These are phyloP conservation scores for Alviniconcha strummeri DNA, from an alignment of 2,888 invertebrate species.

Conservation along the genomic window DNA sequence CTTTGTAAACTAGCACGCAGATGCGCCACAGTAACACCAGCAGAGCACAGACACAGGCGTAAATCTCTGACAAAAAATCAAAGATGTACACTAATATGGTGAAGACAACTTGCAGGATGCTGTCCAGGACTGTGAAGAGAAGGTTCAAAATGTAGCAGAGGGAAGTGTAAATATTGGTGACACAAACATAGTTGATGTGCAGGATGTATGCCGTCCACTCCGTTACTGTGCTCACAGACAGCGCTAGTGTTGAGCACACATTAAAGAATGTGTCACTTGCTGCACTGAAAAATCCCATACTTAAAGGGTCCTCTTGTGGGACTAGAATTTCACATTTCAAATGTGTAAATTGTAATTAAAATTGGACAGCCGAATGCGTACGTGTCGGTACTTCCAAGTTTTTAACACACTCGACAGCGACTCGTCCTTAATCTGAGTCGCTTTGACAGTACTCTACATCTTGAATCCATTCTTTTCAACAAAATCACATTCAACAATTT, in stretches of 20 bases:
- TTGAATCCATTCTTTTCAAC: too few species aligned
- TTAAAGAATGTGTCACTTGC: conserved; percentile 14
- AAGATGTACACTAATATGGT: conserved; percentile 30
- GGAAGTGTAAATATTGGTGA: conserved; percentile 31
- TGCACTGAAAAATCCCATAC: conserved; percentile 20
- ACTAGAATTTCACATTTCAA: too few species aligned
- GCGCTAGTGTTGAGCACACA: conserved; percentile 26
- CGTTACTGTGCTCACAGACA: conserved; percentile 24
- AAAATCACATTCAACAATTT: too few species aligned
- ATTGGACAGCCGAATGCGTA: too few species aligned
- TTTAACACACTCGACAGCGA: too few species aligned
- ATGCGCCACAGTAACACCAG: conserved; percentile 41
- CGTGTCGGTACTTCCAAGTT: too few species aligned
- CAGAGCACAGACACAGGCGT: conserved; percentile 36
- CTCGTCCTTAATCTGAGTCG: too few species aligned
- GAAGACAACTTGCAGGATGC: background rate
- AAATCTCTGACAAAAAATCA: conserved; percentile 43
- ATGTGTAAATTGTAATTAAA: too few species aligned
- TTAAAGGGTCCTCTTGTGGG: background rate
- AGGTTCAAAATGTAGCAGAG: conserved; percentile 14
- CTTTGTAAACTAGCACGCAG: conserved; percentile 38
- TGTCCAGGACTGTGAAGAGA: background rate
- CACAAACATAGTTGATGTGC: conserved; percentile 34
- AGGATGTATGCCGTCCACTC: conserved; percentile 30
- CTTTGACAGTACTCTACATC: too few species aligned